phyloP scores from a whole-genome alignment of 1,140 invertebrate species.

The Cardiocondyla obscurior region DNA sequence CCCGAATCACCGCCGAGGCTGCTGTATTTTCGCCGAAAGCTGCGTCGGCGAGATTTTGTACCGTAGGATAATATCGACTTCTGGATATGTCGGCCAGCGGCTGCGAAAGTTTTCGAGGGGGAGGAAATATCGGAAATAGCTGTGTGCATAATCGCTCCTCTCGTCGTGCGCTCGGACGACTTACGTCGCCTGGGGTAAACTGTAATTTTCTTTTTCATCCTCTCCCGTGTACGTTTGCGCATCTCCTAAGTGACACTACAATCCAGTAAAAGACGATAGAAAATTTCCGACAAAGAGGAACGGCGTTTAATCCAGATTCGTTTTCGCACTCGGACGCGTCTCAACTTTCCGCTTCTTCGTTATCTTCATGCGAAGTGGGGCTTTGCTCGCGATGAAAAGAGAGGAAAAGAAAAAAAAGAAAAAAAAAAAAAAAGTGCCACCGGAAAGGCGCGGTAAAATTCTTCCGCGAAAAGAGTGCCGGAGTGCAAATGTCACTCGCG shows the following conservation, averaged over 20 bases:
- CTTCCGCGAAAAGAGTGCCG: constrained; percentile 16
- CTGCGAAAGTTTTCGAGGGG: background rate
- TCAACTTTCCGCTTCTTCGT: background rate
- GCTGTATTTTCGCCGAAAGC: constrained; percentile 5
- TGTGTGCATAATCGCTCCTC: background rate
- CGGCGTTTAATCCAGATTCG: constrained; percentile 6
- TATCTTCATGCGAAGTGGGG: background rate
- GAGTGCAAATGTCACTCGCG: constrained; percentile 15
- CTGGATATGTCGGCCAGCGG: background rate
- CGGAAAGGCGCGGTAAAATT: background rate
- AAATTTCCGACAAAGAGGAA: background rate
- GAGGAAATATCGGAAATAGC: constrained; percentile 5
- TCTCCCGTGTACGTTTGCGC: too few relatives aligned
- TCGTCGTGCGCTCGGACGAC: background rate
- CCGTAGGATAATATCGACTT: constrained; percentile 28
- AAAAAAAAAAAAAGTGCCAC: constrained; percentile 14
- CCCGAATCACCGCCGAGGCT: background rate
- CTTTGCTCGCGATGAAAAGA: too few relatives aligned
- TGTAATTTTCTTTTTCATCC: background rate
- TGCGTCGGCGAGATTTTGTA: constrained; percentile 29
- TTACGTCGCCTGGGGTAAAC: background rate
- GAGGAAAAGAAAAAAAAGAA: too few relatives aligned
- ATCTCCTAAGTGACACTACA: background rate
- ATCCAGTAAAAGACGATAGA: background rate
- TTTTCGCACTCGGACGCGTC: background rate